Evolutionary conservation across 2,888 invertebrate species (phyloP).

Genomic region (Drosophila bunnanda): DNA sequence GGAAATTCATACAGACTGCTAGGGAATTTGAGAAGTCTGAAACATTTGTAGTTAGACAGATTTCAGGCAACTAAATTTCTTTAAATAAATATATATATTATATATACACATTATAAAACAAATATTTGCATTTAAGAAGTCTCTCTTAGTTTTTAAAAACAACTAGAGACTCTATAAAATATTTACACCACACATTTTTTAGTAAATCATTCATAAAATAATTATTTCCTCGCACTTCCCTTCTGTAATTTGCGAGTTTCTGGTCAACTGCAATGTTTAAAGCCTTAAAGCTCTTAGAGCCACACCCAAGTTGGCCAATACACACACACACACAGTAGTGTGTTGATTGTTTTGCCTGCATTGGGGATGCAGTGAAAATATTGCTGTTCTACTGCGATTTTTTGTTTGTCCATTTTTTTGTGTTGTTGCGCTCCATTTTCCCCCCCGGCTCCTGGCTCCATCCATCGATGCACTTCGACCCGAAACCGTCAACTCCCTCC

Average conservation of each 20-base stretch:
- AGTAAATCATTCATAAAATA: background rate
- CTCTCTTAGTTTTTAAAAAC: background rate
- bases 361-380: constrained; percentile 44
- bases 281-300: constrained; percentile 13
- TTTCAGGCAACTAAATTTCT: background rate
- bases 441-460: background rate
- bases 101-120: background rate
- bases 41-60: background rate
- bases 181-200: background rate
- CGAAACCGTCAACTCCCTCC: background rate
- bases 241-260: background rate
- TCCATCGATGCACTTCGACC: constrained; percentile 7
- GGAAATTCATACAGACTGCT: background rate
- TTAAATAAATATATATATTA: background rate
- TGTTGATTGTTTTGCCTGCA: constrained; percentile 34
- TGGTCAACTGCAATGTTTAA: constrained; percentile 12
- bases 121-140: background rate
- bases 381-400: constrained; percentile 32
- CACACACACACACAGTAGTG: constrained; percentile 1
- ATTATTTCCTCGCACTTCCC: background rate
- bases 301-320: constrained; percentile 29
- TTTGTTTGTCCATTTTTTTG: constrained; percentile 21
- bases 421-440: background rate
- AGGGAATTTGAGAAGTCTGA: background rate
- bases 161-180: background rate